These are phyloP conservation scores for Dicentrarchus labrax DNA, from an alignment of 2,113 vertebrate genomes.

Conservation along the genomic window DNA sequence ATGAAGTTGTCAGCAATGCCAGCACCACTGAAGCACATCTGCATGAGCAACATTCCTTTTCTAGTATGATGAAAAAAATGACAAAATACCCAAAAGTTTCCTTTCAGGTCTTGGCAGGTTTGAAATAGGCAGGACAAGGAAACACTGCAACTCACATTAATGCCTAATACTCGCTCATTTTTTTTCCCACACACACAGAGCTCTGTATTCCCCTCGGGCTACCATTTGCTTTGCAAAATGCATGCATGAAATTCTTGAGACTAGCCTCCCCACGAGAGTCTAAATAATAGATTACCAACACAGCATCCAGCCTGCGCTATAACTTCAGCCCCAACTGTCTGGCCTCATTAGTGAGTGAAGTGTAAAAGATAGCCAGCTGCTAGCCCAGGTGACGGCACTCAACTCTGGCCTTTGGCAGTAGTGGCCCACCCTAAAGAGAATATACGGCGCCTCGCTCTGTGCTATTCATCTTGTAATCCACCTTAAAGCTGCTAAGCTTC, in stretches of 20 bases:
- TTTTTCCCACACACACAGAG: conserved; percentile 70
- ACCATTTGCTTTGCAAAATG: conserved; percentile 79
- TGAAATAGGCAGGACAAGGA: conserved; percentile 56
- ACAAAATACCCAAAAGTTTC: conserved; percentile 50
- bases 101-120: conserved; percentile 57
- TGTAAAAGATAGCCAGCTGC: conserved; percentile 78
- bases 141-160: conserved; percentile 65
- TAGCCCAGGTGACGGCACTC: conserved; percentile 72
- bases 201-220: conserved; percentile 72
- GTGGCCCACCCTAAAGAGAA: conserved; percentile 73
- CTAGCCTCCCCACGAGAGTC: conserved; percentile 71
- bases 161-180: conserved; percentile 70
- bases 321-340: conserved; percentile 76
- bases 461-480: conserved; percentile 80
- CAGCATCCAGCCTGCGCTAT: conserved; percentile 69
- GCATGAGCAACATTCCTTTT: conserved; percentile 39
- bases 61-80: conserved; percentile 31
- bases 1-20: conserved; percentile 51
- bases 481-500: conserved; percentile 77
- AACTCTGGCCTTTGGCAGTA: conserved; percentile 68
- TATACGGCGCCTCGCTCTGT: conserved; percentile 50
- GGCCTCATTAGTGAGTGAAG: conserved; percentile 74
- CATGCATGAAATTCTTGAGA: conserved; percentile 81
- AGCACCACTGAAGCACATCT: conserved; percentile 31
- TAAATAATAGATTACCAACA: conserved; percentile 83